These are phyloP conservation scores for Nomada lathburiana DNA, from an alignment of 2,888 invertebrate genomes.

Conservation along the genomic window DNA sequence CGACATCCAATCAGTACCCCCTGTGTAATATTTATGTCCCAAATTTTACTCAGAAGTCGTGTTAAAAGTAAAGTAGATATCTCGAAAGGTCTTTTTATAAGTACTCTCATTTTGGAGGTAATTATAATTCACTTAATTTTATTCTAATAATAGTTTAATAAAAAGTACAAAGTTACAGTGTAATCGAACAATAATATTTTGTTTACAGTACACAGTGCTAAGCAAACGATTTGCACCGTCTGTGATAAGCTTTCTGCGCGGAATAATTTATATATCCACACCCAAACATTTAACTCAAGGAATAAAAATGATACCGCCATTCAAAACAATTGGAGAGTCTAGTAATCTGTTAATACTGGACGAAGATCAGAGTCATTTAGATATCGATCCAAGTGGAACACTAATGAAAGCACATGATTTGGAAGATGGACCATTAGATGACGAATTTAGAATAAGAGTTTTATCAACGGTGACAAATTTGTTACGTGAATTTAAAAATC, in stretches of 20 bases:
- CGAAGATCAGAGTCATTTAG: conserved; percentile 83
- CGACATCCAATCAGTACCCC: conserved; percentile 95
- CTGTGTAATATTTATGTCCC: conserved; percentile 91
- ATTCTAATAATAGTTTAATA: not conserved
- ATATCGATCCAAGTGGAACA: conserved; percentile 78
- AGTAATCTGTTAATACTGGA: conserved; percentile 87
- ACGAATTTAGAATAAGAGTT: conserved; percentile 88
- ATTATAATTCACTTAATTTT: conserved; percentile 55
- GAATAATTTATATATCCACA: conserved; percentile 90
- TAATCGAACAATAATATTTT: conserved; percentile 87
- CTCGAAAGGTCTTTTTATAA: conserved; percentile 91
- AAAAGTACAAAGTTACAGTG: conserved; percentile 83
- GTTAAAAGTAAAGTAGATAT: conserved; percentile 89
- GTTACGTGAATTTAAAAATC: conserved; percentile 85
- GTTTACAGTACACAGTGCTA: conserved; percentile 88
- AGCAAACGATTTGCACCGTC: conserved; percentile 94
- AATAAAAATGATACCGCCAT: conserved; percentile 89
- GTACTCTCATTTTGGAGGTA: conserved; percentile 90
- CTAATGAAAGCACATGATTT: conserved; percentile 84
- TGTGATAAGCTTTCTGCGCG: conserved; percentile 91
- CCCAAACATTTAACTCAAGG: conserved; percentile 86
- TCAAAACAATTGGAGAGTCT: conserved; percentile 86
- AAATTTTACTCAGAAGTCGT: conserved; percentile 89
- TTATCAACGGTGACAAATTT: conserved; percentile 86
- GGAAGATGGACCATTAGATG: conserved; percentile 84